Base-by-base conservation (phyloP, 1,140 invertebrate genomes). In the Camponotus pennsylvanicus region DNA sequence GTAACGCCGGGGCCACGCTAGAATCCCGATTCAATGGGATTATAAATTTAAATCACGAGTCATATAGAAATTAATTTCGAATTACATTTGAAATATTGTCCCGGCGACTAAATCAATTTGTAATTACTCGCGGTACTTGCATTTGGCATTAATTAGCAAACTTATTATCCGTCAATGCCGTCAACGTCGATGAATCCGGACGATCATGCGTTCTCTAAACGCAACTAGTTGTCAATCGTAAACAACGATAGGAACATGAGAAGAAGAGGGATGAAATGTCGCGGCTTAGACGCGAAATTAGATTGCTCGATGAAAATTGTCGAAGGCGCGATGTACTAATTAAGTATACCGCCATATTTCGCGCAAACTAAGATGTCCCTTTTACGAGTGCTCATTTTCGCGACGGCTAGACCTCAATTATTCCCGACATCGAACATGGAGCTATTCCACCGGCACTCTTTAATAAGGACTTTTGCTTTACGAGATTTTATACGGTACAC, bases 11-110 rank as follows among this genome's bases (percentile, higher is more conserved):
- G 63, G 59, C 27, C 13, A 15, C 49, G 49, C 86, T 89, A 89
- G 84, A 89, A 73, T 73, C 49, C 86, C 63, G 78, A 55, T 85
- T 88, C 88, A 78, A 89, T 89, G 86, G 88, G 85, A 89, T 89
- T 89, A 89, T 89, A 89, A 89, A 89, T 89, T 89, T 89, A 89
- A 89, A 89, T 89, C 88, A 89, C 85, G 88, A 86, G 73, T 89
- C 85, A 89, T 86, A 86, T 83, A 89, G 88, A 86, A 89, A 89
- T 89, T 89, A 89, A 89, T 89, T 89, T 86, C 88, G 67, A 89
- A 89, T 89, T 89, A 89, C 84, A 88, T 66, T 69, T 59, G 64
- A 66, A 64, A 80, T 85, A 84, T 76, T 76, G 75, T 78, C 71
- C 66, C 27, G 66, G 42, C 52, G 85, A 89, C 88, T 89, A 89